Evolutionary conservation across 2,888 invertebrate genomes (phyloP), one percentile per base, ranked within the genome.

Genomic region (Polymixis lichenea): DNA sequence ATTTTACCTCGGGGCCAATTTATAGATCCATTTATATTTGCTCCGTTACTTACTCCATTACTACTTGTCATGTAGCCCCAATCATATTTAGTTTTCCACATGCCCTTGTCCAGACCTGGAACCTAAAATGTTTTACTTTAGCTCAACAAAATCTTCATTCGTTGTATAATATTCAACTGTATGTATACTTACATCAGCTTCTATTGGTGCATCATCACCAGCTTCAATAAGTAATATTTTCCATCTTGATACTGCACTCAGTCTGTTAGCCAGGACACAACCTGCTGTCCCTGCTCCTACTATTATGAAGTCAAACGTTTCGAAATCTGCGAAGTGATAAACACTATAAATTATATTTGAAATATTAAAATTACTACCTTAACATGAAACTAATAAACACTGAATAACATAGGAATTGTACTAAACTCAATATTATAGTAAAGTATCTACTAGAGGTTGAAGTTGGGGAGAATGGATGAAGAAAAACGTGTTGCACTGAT

Each of bases 31-130:
- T 91, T 89, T 75, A 90, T 87, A 60, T 93, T 94, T 97, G 98
- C 98, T 88, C 98, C 94, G 91, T 98, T 98, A 0, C 97, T 97
- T 65, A 96, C 97, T 46, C 97, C 97, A 90, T 98, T 97, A 0
- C 98, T 98, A 88, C 98, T 98, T 0, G 98, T 98, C 91, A 98
- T 97, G 92, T 98, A 99, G 90, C 98, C 97, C 98, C 98, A 99
- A 91, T 98, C 98, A 75, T 98, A 94, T 89, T 85, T 74, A 13
- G 91, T 95, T 87, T 97, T 61, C 28, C 51, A 87, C 25, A 93
- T 55, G 0, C 55, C 38, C 38, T 51, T 74, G 25, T 87, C 78
- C 19, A 91, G 62, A 11, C 72, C 78, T 55, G 94, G 93, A 76
- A 94, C 80, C 93, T 94, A 76, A 46, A 86, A 86, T 28, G 0